These are phyloP conservation scores for Gadopsis bispinosus DNA, from an alignment of 2,797 vertebrate genomes.

Conservation along the genomic window DNA sequence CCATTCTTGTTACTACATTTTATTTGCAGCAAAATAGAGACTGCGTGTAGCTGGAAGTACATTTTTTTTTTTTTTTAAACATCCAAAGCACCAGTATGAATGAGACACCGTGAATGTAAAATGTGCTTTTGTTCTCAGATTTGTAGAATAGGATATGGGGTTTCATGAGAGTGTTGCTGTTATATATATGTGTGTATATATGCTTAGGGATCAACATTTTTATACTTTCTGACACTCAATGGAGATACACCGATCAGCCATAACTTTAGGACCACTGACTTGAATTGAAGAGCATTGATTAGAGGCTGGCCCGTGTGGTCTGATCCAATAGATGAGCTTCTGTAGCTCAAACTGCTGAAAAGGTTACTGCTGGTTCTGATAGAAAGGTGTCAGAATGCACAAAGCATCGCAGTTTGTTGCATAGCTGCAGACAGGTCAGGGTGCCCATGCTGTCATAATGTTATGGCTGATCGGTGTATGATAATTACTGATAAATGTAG, in stretches of 20 bases:
- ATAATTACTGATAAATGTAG: neutral
- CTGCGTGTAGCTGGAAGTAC: neutral
- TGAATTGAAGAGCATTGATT: too few relatives aligned
- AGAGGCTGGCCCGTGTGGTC: too few relatives aligned
- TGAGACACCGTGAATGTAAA: constrained; percentile 69
- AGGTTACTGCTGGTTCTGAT: too few relatives aligned
- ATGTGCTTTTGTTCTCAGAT: constrained; percentile 36
- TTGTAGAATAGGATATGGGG: constrained; percentile 20
- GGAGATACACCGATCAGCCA: too few relatives aligned
- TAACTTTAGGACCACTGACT: too few relatives aligned
- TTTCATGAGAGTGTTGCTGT: constrained; percentile 4
- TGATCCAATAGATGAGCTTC: too few relatives aligned
- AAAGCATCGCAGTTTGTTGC: too few relatives aligned
- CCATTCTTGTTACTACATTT: constrained; percentile 5
- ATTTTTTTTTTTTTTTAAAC: constrained; percentile 7
- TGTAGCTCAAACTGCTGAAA: too few relatives aligned
- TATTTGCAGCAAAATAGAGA: constrained; percentile 20
- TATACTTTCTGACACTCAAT: neutral
- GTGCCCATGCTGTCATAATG: too few relatives aligned
- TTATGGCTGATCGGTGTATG: too few relatives aligned
- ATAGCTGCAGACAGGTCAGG: too few relatives aligned
- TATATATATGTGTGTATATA: neutral
- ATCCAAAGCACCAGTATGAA: constrained; percentile 49
- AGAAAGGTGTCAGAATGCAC: too few relatives aligned
- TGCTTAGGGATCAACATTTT: constrained; percentile 26